Conservation (phyloP, 2,888 invertebrate species). For the Apotomis turbidana region DNA sequence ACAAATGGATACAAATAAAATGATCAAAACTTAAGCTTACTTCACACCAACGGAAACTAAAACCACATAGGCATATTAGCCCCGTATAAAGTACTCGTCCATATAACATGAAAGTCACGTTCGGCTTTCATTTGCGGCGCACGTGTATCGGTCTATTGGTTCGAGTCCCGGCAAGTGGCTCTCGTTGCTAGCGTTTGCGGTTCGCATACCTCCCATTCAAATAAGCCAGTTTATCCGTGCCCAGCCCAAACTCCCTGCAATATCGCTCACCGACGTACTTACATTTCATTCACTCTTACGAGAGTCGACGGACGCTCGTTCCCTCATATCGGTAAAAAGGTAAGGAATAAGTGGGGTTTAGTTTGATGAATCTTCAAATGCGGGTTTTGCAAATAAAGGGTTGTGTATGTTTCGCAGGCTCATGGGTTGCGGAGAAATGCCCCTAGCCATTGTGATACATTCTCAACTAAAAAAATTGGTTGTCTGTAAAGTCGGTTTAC, state of each 20-base stretch:
- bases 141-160: conserved; percentile 53
- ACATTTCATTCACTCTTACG: conserved; percentile 37
- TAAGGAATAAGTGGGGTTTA: conserved; percentile 33
- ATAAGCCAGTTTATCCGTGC: conserved; percentile 58
- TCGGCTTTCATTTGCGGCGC: conserved; percentile 59
- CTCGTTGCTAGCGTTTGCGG: conserved; percentile 61
- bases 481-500: no score
- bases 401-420: conserved; percentile 10
- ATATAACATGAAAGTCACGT: conserved; percentile 52
- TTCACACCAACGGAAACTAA: background rate
- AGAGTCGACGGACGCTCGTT: conserved; percentile 30
- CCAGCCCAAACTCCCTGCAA: conserved; percentile 34
- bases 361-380: conserved; percentile 36
- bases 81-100: conserved; percentile 18
- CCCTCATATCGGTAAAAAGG: conserved; percentile 32
- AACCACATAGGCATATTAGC: background rate
- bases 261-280: conserved; percentile 31
- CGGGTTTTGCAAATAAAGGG: conserved; percentile 27
- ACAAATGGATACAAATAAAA: no score
- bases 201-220: conserved; percentile 59
- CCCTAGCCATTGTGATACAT: background rate
- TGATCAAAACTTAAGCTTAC: background rate
- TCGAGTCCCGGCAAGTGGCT: conserved; percentile 48
- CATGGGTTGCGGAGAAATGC: background rate
- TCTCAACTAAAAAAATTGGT: background rate